Conservation (phyloP, 2,888 invertebrate genomes). For the Galerucella pusilla region DNA sequence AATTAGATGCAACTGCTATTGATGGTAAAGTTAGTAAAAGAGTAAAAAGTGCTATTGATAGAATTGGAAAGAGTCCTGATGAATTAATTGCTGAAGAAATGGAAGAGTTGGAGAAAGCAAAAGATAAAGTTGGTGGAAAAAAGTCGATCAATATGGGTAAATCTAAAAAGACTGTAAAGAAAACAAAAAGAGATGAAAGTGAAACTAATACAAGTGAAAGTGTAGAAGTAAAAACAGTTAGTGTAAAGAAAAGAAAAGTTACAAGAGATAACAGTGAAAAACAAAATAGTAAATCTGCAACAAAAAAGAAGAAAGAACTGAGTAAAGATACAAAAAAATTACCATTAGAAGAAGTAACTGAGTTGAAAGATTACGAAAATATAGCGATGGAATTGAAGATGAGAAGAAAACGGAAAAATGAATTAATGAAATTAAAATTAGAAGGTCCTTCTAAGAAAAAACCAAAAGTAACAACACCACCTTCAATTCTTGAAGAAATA, state of each 20-base stretch:
- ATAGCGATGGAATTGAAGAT: conserved; percentile 39
- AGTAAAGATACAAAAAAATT: conserved; percentile 14
- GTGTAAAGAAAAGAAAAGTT: not conserved
- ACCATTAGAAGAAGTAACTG: conserved; percentile 31
- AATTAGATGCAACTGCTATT: conserved; percentile 65
- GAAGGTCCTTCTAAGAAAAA: conserved; percentile 30
- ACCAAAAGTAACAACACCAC: conserved; percentile 19
- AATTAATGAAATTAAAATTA: conserved; percentile 33
- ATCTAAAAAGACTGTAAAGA: not conserved
- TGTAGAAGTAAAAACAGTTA: not conserved
- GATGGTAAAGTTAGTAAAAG: conserved; percentile 82
- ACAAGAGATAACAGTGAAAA: conserved; percentile 13
- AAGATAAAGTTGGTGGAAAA: conserved; percentile 30
- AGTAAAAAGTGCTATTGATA: conserved; percentile 81
- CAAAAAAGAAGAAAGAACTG: conserved; percentile 16
- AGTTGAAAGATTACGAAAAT: conserved; percentile 41
- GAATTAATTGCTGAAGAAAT: conserved; percentile 50
- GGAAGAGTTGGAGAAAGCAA: conserved; percentile 48
- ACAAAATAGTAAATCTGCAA: conserved; percentile 20
- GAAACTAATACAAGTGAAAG: conserved; percentile 16
- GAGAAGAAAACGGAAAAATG: conserved; percentile 40
- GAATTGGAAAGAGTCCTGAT: conserved; percentile 67
- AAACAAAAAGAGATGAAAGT: not conserved
- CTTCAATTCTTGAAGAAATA: conserved; percentile 20
- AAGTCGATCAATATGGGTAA: conserved; percentile 22